Conservation (phyloP, 2,113 vertebrate genomes). For the Pholis gunnellus region DNA sequence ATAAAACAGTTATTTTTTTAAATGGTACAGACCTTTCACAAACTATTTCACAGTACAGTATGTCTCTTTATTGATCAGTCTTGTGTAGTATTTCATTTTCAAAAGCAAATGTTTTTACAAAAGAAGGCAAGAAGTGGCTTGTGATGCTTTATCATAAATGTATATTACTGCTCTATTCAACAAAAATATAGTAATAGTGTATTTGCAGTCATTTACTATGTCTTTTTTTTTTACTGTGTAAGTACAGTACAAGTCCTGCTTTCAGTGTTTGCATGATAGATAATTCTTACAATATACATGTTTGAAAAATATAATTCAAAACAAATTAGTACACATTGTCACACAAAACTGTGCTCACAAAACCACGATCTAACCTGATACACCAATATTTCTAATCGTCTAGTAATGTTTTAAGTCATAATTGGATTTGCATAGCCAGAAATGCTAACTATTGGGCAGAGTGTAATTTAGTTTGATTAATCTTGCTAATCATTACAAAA, state of each 20-base stretch:
- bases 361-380: conserved; percentile 60
- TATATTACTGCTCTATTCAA: conserved; percentile 70
- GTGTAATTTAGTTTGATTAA: conserved; percentile 79
- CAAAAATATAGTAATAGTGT: conserved; percentile 72
- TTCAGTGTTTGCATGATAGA: conserved; percentile 74
- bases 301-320: conserved; percentile 76
- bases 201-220: conserved; percentile 74
- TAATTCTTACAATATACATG: conserved; percentile 78
- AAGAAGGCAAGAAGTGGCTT: conserved; percentile 61
- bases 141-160: conserved; percentile 70
- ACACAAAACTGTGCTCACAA: conserved; percentile 61
- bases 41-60: conserved; percentile 68
- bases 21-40: conserved; percentile 51
- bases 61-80: conserved; percentile 74
- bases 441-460: conserved; percentile 70
- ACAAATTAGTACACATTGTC: conserved; percentile 77
- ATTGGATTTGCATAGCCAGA: conserved; percentile 81
- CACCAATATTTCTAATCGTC: conserved; percentile 49
- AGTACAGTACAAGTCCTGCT: conserved; percentile 79
- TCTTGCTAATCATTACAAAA: conserved; percentile 72
- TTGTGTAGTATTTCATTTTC: conserved; percentile 73
- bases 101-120: conserved; percentile 75
- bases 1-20: conserved; percentile 57
- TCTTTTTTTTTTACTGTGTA: conserved; percentile 72
- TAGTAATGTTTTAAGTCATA: conserved; percentile 73